Base-by-base conservation (phyloP, 2,888 invertebrate species). In the Drosophila prolongata region DNA sequence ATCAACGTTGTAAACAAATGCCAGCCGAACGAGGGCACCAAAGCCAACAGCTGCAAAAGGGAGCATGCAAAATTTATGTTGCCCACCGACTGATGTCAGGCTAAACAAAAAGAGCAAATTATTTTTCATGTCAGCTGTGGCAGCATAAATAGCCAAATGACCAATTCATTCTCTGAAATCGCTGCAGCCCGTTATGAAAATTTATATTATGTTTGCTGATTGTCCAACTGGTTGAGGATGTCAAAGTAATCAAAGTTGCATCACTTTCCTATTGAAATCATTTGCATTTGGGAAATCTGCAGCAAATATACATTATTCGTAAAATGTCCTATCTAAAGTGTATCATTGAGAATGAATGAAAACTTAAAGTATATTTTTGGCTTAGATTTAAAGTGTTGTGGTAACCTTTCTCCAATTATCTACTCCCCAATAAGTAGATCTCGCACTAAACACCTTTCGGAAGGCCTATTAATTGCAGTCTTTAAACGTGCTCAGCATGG, bases 1-100 rank as follows among this genome's bases (percentile, higher is more conserved):
- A 87, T 87, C 88, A 87, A 89, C 81, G 77, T 75, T 76, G 80
- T 80, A 88, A 84, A 76, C 79, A 80, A 79, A 59, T 59, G 71
- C 70, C 47, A 47, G 47, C 55, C 55, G 43, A 67, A 66, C 71
- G 56, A 56, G 46, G 42, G 19, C 40, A 44, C 40, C 55, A 59
- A 64, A 67, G 47, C 47, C 49, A 46, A 35, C 46, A 46, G 49
- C 34, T 59, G 59, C 59, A 61, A 54, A 67, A 55, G 56, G 42
- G 62, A 49, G 62, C 35, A 16, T 38, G 53, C 24, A 65, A 44
- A 80, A 84, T 87, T 82, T 79, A 84, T 87, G 76, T 73, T 61
- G 80, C 76, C 74, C 64, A 47, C 52, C 55, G 68, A 61, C 38
- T 61, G 65, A 65, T 69, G 70, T 61, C 66, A 47, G 52, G 43